These are phyloP conservation scores for Cliona cf. orientalis DNA, from an alignment of 37 sponge, comb jelly and placozoan genomes.

Conservation along the genomic window DNA sequence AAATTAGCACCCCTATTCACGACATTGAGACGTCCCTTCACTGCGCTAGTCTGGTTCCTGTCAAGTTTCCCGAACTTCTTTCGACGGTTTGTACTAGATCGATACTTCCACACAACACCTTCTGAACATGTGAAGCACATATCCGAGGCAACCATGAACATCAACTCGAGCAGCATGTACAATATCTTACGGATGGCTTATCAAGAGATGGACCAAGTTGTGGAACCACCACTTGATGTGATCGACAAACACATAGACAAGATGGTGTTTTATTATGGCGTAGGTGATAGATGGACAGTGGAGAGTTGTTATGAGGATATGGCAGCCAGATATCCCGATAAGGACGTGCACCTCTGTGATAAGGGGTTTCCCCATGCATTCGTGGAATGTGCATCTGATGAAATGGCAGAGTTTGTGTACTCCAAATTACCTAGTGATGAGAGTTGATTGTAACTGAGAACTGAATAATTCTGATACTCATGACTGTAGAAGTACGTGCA, in stretches of 20 bases:
- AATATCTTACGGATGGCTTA: constrained; percentile 64
- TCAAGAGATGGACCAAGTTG: constrained; percentile 71
- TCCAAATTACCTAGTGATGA: too few species aligned
- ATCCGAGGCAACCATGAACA: constrained; percentile 23
- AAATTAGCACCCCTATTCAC: constrained; percentile 29
- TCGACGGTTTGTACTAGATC: neutral
- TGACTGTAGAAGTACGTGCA: too few species aligned
- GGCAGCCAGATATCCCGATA: constrained; percentile 52
- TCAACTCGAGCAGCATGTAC: constrained; percentile 35
- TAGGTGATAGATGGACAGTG: constrained; percentile 61
- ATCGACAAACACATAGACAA: constrained; percentile 41
- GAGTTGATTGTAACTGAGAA: too few species aligned
- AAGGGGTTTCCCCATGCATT: constrained; percentile 64
- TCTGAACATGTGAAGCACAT: constrained; percentile 27
- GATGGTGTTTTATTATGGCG: constrained; percentile 75
- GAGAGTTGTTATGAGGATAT: constrained; percentile 30
- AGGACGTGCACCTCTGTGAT: constrained; percentile 48
- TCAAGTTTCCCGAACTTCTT: constrained; percentile 4
- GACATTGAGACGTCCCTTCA: constrained; percentile 23
- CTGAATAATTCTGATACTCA: too few species aligned
- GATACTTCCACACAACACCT: constrained; percentile 36
- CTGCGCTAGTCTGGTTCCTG: constrained; percentile 17
- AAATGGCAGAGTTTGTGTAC: constrained; percentile 66
- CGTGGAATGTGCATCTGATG: constrained; percentile 49
- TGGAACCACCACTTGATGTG: constrained; percentile 17